Percentiles rank a stretch among this genome's conserved stretches.
These are phyloP conservation scores for Hippocampus abdominalis DNA, from an alignment of 2,113 vertebrate genomes.

Conservation along the genomic window DNA sequence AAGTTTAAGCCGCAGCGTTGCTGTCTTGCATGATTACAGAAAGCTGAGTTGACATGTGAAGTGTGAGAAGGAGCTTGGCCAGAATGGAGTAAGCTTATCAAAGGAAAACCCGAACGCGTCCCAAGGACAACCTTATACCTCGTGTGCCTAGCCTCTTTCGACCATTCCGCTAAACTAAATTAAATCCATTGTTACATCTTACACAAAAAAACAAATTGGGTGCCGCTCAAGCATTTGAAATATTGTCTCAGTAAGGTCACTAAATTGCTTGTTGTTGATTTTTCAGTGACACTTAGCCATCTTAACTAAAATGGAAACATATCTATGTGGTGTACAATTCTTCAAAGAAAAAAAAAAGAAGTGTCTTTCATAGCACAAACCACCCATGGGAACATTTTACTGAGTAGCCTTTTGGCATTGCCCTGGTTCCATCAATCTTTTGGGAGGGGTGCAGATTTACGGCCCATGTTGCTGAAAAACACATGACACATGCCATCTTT, in stretches of 20 bases:
- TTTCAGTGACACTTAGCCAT: background rate
- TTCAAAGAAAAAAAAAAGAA: background rate
- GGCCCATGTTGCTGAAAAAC: background rate
- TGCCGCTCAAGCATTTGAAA: background rate
- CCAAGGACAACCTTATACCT: background rate
- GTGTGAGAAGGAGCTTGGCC: conserved; percentile 36
- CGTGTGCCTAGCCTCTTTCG: background rate
- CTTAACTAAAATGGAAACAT: background rate
- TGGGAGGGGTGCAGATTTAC: background rate
- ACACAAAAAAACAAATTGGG: background rate
- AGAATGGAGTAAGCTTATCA: conserved; percentile 8
- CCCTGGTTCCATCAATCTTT: conserved; percentile 1
- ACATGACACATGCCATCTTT: background rate
- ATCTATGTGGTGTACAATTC: background rate
- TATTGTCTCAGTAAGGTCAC: background rate
- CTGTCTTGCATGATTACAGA: conserved; percentile 51
- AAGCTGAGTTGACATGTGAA: conserved; percentile 35
- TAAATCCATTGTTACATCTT: background rate
- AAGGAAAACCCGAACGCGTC: conserved; percentile 6
- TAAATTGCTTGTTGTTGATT: background rate
- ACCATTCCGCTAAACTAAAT: background rate
- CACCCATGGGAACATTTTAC: background rate
- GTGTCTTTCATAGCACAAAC: background rate
- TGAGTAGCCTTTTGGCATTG: background rate
- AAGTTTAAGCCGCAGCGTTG: conserved; percentile 43